These are phyloP conservation scores for Calypte anna DNA, from an alignment of 2,113 vertebrate genomes.

Conservation along the genomic window DNA sequence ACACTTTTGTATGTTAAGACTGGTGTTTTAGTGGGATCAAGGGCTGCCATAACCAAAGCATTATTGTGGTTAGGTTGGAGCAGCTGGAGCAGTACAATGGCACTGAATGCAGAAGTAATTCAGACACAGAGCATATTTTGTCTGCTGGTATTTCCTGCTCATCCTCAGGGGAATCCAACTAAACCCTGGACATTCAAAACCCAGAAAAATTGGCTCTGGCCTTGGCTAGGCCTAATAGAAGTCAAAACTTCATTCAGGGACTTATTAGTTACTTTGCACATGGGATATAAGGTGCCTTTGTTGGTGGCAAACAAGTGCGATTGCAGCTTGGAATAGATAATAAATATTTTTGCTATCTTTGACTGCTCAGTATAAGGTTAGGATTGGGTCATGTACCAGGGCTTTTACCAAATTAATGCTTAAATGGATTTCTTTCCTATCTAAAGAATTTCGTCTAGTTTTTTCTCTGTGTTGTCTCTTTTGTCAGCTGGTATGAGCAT, in stretches of 20 bases:
- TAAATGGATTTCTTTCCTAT: conserved; percentile 72
- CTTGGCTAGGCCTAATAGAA: conserved; percentile 73
- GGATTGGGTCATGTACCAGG: conserved; percentile 68
- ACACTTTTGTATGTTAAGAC: background rate
- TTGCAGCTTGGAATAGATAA: conserved; percentile 63
- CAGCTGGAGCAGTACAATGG: background rate
- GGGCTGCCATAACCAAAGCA: conserved; percentile 9
- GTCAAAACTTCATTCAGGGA: conserved; percentile 76
- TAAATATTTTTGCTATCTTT: conserved; percentile 69
- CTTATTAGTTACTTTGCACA: conserved; percentile 74
- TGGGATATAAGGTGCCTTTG: conserved; percentile 37
- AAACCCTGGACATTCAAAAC: conserved; percentile 66
- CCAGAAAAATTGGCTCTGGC: conserved; percentile 72
- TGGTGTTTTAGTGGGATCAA: conserved; percentile 7
- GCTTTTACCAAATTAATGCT: conserved; percentile 78
- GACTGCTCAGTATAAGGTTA: conserved; percentile 76
- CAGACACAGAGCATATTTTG: conserved; percentile 28
- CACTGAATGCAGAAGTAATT: conserved; percentile 46
- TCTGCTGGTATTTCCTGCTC: conserved; percentile 64
- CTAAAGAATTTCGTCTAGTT: conserved; percentile 60
- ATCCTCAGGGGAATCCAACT: conserved; percentile 52
- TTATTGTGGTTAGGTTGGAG: conserved; percentile 1
- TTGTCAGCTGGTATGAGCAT: background rate
- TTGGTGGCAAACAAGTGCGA: conserved; percentile 67
- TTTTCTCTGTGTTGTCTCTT: conserved; percentile 39